Evolutionary conservation across 2,797 vertebrate genomes (phyloP), one percentile per base, ranked within the genome.

Genomic region (Anguilla obscura): DNA sequence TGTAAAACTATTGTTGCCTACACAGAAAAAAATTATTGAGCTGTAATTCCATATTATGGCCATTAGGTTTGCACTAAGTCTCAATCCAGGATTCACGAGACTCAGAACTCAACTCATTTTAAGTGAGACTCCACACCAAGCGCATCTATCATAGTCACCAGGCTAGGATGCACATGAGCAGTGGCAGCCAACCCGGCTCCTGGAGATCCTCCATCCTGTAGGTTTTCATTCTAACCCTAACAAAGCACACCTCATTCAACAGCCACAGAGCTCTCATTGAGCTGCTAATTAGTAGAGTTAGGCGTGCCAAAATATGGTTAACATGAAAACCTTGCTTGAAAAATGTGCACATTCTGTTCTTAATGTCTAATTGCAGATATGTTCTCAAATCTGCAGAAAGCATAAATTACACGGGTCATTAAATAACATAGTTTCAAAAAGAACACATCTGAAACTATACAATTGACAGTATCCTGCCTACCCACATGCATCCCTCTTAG

Each of bases 401-500:
- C 56, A 82, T 63, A 48, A 60, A 82, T 87, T 66, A 60, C 76
- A 63, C 48, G 54, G 82, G n/a, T 83, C 36, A 82, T 87, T 87
- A 82, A 82, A 82, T 33, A 87, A 54, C 56, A 33, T 33, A 33
- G 18, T 80, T 82, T 63, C 86, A 82, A 36, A 56, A 87, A 36
- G 86, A n/a, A 54, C 36, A 52, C 58, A 87, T 83, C 56, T 87
- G 12, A 56, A 82, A 2, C n/a, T 56, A 30, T 16, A 27, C 60
- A 82, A 18, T 33, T 52, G 52, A 58, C 54, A 30, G 24, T 45
- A n/a, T 52, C 56, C 9, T 69, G n/a, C 63, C 63, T 8, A 18
- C 8, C 30, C 30, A 16, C 60, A 6, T 63, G 1, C 69, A 16
- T 8, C 30, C 27, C 9, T 33, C 9, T 1, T 74, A 36, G 27